phyloP scores from a whole-genome alignment of 2,888 invertebrate species.

The Hydrotaea diabolus region DNA sequence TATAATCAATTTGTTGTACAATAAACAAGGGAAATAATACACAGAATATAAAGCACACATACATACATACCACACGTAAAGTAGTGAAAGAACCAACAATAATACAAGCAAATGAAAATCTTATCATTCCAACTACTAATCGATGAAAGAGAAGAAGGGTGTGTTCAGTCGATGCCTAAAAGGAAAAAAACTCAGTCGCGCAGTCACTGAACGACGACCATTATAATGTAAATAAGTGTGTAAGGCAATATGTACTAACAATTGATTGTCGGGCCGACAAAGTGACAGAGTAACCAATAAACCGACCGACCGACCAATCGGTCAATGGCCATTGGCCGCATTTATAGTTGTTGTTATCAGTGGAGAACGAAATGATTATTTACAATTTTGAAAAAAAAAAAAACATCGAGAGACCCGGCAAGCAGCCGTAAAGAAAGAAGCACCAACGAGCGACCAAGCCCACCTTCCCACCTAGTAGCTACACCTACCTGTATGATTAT shows the following conservation, averaged over 20 bases:
- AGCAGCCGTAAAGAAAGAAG: neutral
- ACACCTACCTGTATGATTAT: constrained; percentile 18
- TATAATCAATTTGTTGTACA: constrained; percentile 35
- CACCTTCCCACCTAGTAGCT: neutral
- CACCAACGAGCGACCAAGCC: neutral
- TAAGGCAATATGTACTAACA: neutral
- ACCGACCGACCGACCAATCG: constrained; percentile 42
- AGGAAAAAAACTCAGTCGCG: neutral
- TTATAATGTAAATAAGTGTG: neutral
- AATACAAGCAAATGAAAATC: constrained; percentile 18
- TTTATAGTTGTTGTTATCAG: constrained; percentile 37
- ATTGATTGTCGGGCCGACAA: neutral
- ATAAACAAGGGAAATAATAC: constrained; percentile 8
- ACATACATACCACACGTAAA: constrained; percentile 10
- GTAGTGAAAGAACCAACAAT: neutral
- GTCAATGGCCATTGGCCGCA: constrained; percentile 63
- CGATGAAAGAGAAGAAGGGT: constrained; percentile 60
- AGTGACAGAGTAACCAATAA: neutral
- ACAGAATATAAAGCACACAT: neutral
- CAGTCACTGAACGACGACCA: neutral
- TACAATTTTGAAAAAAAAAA: neutral
- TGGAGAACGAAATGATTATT: neutral
- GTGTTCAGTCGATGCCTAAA: constrained; percentile 46
- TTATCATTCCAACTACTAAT: constrained; percentile 58
- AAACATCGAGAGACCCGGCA: neutral